Base-by-base conservation (phyloP, 2,113 vertebrate species). In the Poecile atricapillus region DNA sequence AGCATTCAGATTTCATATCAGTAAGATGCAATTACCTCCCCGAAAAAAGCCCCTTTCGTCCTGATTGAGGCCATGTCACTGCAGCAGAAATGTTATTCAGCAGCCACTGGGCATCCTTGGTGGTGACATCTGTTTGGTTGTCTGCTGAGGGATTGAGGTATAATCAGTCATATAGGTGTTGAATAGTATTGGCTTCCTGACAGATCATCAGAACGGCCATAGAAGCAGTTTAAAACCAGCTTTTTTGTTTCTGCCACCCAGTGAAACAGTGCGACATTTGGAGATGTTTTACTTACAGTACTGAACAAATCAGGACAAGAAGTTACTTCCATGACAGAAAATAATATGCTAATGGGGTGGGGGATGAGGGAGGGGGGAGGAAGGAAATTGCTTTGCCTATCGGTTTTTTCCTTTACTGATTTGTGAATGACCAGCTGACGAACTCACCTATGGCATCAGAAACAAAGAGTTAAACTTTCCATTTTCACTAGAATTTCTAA, bases 51-150 rank as follows among this genome's bases (percentile, higher is more conserved):
- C 77, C 28, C 22, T 86, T 89, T 83, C 3, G 4, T 92, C 44
- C 88, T 93, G 87, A 95, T 78, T 91, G 93, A 95, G 87, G 78
- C 89, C 37, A 0, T 91, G 92, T 95, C 89, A 80, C 44, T 78
- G 82, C 87, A 93, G 85, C 91, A 97, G 94, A 88, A 95, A 90
- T 65, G 68, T 93, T 95, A 95, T 96, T 92, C 92, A 93, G 85
- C 60, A 96, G 80, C 93, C 69, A 94, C 65, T 88, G 88, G 79
- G 91, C 82, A 96, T 91, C 93, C 91, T 91, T 93, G 96, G 84
- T 95, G 94, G 89, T 87, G 95, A 97, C 95, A 96, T 95, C 93
- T 97, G 93, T 94, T 95, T 95, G 77, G 93, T 83, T 96, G 91
- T 96, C 96, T 96, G 95, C 52, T 93, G 87, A 83, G 89, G 67